phyloP scores from a whole-genome alignment of 1,140 invertebrate genomes.

The Homalodisca vitripennis region DNA sequence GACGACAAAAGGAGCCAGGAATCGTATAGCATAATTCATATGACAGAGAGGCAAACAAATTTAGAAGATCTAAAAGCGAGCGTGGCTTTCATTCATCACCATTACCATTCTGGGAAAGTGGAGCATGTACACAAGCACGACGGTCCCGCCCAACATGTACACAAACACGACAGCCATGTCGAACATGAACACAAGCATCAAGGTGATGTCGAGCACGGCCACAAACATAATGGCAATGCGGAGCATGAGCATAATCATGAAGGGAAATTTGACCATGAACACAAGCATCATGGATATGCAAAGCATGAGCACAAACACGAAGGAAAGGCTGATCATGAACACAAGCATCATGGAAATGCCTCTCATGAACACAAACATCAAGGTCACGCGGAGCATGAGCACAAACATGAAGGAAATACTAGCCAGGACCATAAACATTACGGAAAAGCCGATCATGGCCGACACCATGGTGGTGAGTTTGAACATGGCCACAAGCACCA shows the following conservation, averaged over 20 bases:
- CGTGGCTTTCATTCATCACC: too few relatives aligned
- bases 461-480: slow-evolving; percentile 16
- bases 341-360: slow-evolving; percentile 10
- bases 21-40: too few relatives aligned
- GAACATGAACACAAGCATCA: slow-evolving; percentile 14
- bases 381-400: not conserved
- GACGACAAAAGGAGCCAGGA: too few relatives aligned
- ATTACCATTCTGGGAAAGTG: too few relatives aligned
- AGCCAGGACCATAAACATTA: not conserved
- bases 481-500: slow-evolving; percentile 29
- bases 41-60: too few relatives aligned
- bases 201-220: not conserved
- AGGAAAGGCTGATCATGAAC: not conserved
- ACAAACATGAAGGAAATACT: slow-evolving; percentile 1
- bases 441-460: slow-evolving; percentile 8
- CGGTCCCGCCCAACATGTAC: slow-evolving; percentile 1
- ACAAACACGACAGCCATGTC: not conserved
- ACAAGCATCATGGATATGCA: slow-evolving; percentile 2
- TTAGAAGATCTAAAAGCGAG: too few relatives aligned
- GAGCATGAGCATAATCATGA: slow-evolving; percentile 8
- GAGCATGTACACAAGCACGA: slow-evolving; percentile 22
- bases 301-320: slow-evolving; percentile 2
- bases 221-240: slow-evolving; percentile 15
- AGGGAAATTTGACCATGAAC: not conserved
- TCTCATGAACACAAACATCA: slow-evolving; percentile 1